A percentile compares a stretch with the other conserved stretches of the same genome.
phyloP scores from a whole-genome alignment of 2,113 vertebrate genomes.

The Carollia perspicillata region DNA sequence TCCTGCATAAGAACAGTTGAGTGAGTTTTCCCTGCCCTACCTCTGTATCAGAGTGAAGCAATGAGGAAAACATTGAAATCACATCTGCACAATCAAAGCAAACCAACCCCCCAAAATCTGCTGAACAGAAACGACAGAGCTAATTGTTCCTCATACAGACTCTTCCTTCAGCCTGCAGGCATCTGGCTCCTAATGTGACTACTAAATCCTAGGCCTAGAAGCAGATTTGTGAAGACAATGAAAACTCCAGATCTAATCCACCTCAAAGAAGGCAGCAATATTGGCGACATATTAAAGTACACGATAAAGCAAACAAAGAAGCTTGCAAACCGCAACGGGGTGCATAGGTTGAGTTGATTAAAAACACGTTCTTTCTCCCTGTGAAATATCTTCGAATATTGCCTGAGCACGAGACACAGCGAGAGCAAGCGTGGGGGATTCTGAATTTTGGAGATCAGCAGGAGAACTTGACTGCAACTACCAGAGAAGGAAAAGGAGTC shows the following conservation, averaged over 20 bases:
- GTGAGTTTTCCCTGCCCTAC: slow-evolving; percentile 3
- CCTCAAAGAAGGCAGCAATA: not conserved
- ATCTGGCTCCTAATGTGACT: not conserved
- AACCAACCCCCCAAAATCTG: slow-evolving; percentile 1
- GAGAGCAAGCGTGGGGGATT: not conserved
- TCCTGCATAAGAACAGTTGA: not conserved
- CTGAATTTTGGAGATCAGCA: not conserved
- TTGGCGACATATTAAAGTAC: not conserved
- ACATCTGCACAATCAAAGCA: not conserved
- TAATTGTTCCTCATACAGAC: not conserved
- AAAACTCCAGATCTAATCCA: not conserved
- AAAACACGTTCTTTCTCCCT: not conserved
- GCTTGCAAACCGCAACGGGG: not conserved
- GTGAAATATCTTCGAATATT: not conserved
- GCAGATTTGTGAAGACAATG: not conserved
- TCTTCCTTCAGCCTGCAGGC: not conserved
- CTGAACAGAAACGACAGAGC: not conserved
- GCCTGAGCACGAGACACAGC: not conserved
- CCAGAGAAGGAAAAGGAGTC: not conserved
- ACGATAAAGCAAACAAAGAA: not conserved
- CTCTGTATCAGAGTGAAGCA: slow-evolving; percentile 14
- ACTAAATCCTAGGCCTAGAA: not conserved
- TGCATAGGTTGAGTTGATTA: not conserved
- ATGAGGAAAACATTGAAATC: slow-evolving; percentile 59
- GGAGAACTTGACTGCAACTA: not conserved